Conservation (phyloP, 2,113 vertebrate genomes). For the Colinus virginianus region DNA sequence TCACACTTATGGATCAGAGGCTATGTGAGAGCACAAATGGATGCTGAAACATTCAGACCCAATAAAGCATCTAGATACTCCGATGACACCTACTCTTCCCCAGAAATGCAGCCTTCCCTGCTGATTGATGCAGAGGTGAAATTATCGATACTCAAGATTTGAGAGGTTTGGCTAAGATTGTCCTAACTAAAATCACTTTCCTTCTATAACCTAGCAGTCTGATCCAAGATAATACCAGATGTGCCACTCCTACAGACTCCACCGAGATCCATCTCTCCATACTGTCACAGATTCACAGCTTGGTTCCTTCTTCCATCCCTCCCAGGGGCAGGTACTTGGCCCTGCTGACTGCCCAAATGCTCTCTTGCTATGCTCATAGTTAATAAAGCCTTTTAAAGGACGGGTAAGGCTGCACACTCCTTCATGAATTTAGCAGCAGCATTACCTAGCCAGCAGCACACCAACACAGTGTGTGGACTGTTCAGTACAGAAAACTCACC, state of each 20-base stretch:
- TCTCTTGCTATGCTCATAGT: background rate
- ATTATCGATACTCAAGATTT: background rate
- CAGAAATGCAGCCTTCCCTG: background rate
- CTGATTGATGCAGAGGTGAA: background rate
- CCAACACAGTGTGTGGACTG: background rate
- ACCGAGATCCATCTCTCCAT: background rate
- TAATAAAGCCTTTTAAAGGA: background rate
- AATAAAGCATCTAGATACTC: background rate
- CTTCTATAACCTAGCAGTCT: background rate
- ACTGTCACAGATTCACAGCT: background rate
- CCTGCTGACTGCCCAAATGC: background rate
- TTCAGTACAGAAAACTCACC: slow-evolving; percentile 72
- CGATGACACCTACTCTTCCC: background rate
- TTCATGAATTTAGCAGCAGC: background rate
- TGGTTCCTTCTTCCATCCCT: background rate
- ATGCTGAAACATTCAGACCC: background rate
- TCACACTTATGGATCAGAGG: background rate
- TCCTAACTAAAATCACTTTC: background rate
- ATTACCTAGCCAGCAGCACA: background rate
- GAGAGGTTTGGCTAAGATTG: background rate
- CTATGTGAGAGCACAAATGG: background rate
- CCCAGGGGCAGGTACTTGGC: background rate
- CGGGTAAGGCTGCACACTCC: background rate
- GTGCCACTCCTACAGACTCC: background rate
- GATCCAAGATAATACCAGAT: background rate